Evolutionary conservation across 2,113 vertebrate genomes (phyloP), one percentile per base, ranked within the genome.

Genomic region (Hippocampus zosterae): DNA sequence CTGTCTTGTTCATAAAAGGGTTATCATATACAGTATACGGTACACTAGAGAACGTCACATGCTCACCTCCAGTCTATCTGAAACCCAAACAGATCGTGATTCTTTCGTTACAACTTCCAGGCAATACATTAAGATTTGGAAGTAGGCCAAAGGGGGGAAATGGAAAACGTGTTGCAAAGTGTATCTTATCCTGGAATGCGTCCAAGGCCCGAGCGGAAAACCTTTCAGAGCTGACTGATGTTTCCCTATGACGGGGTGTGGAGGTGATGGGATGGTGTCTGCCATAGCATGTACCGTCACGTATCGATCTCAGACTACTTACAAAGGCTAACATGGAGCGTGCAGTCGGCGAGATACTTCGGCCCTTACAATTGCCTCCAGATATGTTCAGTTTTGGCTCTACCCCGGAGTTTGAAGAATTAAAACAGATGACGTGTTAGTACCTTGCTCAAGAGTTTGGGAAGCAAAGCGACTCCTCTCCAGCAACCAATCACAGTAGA

Each of bases 91-190:
- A 65, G 66, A 6, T 46, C 63, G 50, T 69, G 0, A 71, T 65
- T 71, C 62, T 76, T 52, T 59, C 63, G 29, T 80, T 37, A 57
- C 23, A 5, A 63, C 61, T 63, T 63, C 61, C 40, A 63, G 64
- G 71, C 71, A 56, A 68, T 77, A 64, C 70, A 70, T 84, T 73
- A 68, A 72, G 65, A 27, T 70, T 75, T 83, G 81, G 79, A 83
- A 73, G 65, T 59, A 59, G 29, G 70, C 71, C 79, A 79, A 77
- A 37, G 10, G 50, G 60, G 21, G 65, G 65, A 65, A 68, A 71
- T 67, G 75, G 61, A 80, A 84, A 80, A 81, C 65, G 41, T 50
- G 68, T 44, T 72, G 52, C 53, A 48, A 65, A 40, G 48, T 65
- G 56, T 23, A 27, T 69, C 70, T 72, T 25, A 68, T 8, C 11